Base-by-base conservation (phyloP, 1,140 invertebrate genomes). In the Platyscapa corneri region DNA sequence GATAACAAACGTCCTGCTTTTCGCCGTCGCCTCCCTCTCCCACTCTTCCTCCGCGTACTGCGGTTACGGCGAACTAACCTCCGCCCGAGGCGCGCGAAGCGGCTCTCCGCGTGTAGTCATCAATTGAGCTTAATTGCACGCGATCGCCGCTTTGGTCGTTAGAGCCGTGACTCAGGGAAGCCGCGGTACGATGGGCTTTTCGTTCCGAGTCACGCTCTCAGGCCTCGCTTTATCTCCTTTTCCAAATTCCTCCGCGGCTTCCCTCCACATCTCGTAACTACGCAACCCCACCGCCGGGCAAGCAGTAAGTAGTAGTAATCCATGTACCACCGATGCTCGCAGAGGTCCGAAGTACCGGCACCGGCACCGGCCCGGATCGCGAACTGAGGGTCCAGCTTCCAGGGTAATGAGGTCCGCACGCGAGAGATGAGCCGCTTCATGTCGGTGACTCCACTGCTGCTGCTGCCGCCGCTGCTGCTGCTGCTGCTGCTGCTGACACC, bases 121-220 rank as follows among this genome's bases (percentile, higher is more conserved):
- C 74, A 64, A 83, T 83, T 83, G 53, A 83, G 82, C 56, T 76
- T 83, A 83, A 83, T 83, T 83, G 14, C 67, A 37, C 23, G 37
- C 67, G 82, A 83, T 75, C 23, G 34, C 34, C 72, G 72, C 72
- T 37, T 76, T 1, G 49, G 32, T 83, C 72, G 39, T 76, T 83
- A 83, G 53, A 7, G 46, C 23, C 49, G 64, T 81, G 60, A 81
- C 37, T 67, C 60, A 81, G 23, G 53, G 30, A 7, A 42, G 37
- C 70, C 34, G 18, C 70, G 70, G 39, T 3, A 39, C n/a, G 56
- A 60, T 60, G 56, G 56, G 23, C 56, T 53, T 53, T 53, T 18
- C 49, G 49, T 46, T 46, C 42, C 49, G 49, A 53, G 49, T 60
- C 56, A 27, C 27, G 56, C 27, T 60, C 56, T 60, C 75, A n/a